Percentiles rank a stretch among this genome's conserved stretches.
phyloP scores from a whole-genome alignment of 2,888 invertebrate genomes.

The Agrotis ipsilon region DNA sequence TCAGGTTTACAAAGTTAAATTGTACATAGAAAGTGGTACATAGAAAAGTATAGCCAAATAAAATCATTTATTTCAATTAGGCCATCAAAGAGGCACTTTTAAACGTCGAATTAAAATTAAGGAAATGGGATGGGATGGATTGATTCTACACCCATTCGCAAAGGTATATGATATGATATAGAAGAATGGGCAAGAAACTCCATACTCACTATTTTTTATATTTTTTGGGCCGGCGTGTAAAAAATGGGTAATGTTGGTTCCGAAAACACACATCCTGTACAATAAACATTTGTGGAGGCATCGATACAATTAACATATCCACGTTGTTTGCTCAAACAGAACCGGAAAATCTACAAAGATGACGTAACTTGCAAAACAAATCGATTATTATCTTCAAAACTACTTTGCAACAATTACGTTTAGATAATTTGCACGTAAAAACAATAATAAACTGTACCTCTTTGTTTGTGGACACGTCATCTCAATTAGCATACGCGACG shows the following conservation, averaged over 20 bases:
- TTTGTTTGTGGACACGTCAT: constrained; percentile 52
- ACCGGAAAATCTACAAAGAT: constrained; percentile 44
- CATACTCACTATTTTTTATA: too few relatives aligned
- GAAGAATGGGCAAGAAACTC: too few relatives aligned
- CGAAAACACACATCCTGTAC: constrained; percentile 26
- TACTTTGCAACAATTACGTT: constrained; percentile 44
- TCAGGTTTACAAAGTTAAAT: too few relatives aligned
- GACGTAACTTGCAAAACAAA: constrained; percentile 45
- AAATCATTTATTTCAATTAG: too few relatives aligned
- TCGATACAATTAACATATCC: constrained; percentile 45
- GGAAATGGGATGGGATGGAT: too few relatives aligned
- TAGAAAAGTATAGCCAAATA: too few relatives aligned
- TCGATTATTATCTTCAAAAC: constrained; percentile 39
- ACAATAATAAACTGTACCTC: constrained; percentile 33
- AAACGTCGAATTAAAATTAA: too few relatives aligned
- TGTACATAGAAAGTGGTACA: too few relatives aligned
- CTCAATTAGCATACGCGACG: constrained; percentile 50
- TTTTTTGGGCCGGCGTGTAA: too few relatives aligned
- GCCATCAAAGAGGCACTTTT: too few relatives aligned
- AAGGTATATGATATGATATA: too few relatives aligned
- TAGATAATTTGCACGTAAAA: constrained; percentile 44
- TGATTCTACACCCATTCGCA: too few relatives aligned
- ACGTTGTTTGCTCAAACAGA: constrained; percentile 27
- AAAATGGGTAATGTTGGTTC: background rate
- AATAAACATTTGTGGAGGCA: constrained; percentile 8